These are phyloP conservation scores for Echinops telfairi DNA, from an alignment of 2,113 vertebrate species.

Conservation along the genomic window DNA sequence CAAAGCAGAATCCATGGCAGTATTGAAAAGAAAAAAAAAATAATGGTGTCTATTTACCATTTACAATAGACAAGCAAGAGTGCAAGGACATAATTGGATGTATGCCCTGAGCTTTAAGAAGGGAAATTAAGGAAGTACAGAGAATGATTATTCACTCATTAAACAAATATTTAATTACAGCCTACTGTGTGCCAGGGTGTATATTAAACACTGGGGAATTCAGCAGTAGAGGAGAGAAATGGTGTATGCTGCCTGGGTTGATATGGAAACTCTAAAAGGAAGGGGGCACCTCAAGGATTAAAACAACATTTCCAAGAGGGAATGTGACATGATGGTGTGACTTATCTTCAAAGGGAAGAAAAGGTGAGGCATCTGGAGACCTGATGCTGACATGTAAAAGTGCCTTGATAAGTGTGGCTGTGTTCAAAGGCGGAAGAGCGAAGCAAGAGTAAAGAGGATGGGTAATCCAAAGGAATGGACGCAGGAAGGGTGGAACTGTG, in stretches of 20 bases:
- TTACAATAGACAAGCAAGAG: neutral
- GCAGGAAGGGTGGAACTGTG: conserved; percentile 14
- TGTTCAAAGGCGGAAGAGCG: conserved; percentile 4
- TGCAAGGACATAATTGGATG: neutral
- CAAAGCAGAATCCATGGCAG: conserved; percentile 24
- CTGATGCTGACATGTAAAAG: neutral
- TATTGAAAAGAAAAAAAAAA: neutral
- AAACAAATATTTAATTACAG: neutral
- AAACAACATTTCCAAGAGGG: neutral
- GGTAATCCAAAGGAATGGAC: neutral
- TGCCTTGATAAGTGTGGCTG: neutral
- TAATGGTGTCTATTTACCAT: neutral
- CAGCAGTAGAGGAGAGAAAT: neutral
- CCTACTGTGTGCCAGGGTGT: neutral
- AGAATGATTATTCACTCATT: conserved; percentile 3
- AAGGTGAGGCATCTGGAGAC: conserved; percentile 8
- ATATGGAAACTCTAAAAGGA: conserved; percentile 8
- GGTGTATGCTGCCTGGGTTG: neutral
- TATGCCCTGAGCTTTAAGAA: neutral
- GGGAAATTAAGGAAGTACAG: conserved; percentile 8
- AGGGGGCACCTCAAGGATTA: neutral
- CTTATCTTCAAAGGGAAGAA: conserved; percentile 54
- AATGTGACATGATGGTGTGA: conserved; percentile 6
- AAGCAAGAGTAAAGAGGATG: neutral
- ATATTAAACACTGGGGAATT: neutral